Conservation (phyloP, 2,888 invertebrate genomes). For the Callyntrura guangdongensis region DNA sequence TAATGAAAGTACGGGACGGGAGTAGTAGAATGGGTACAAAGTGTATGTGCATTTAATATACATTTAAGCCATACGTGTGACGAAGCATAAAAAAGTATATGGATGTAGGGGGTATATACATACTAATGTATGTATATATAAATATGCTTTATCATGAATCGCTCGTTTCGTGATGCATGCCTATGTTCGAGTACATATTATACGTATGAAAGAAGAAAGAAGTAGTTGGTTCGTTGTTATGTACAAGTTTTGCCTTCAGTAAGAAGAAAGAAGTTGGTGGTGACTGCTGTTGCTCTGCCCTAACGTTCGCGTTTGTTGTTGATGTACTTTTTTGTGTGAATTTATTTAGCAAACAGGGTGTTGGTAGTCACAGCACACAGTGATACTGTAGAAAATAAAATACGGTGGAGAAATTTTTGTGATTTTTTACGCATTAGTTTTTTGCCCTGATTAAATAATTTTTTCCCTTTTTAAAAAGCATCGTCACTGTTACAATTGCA, state of each 20-base stretch:
- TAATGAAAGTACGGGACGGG: no score
- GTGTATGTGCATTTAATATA: no score
- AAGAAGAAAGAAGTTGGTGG: constrained; percentile 53
- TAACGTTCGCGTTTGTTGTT: background rate
- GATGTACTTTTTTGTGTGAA: background rate
- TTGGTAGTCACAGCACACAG: constrained; percentile 19
- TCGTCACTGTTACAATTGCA: background rate
- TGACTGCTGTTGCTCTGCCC: constrained; percentile 34
- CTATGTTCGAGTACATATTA: background rate
- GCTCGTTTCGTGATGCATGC: background rate
- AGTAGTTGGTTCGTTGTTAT: constrained; percentile 45
- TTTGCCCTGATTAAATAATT: constrained; percentile 19
- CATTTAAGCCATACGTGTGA: background rate
- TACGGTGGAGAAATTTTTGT: constrained; percentile 11
- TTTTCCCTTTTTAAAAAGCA: background rate
- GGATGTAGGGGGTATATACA: no score
- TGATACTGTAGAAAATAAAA: background rate
- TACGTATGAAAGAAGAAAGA: background rate
- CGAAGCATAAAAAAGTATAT: background rate
- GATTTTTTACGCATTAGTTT: constrained; percentile 37
- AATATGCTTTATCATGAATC: no score
- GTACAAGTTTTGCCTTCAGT: constrained; percentile 45
- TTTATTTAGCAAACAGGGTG: constrained; percentile 47
- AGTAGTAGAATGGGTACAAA: no score
- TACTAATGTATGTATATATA: no score